Base-by-base conservation (phyloP, 2,797 vertebrate species). In the Enteromius trimaculatus region DNA sequence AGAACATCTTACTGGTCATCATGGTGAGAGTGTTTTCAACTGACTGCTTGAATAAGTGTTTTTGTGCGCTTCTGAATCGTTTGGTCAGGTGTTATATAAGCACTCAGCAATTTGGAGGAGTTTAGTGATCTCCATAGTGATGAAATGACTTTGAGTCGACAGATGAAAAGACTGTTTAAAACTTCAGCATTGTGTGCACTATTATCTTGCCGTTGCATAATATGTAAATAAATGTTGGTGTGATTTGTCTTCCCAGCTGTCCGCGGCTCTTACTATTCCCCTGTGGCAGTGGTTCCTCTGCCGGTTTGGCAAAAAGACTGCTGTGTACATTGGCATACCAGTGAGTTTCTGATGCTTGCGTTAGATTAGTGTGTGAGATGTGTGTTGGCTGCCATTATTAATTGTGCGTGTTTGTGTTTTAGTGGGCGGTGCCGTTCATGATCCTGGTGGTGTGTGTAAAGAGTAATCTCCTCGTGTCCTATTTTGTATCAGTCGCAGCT, bases 271-370 rank as follows among this genome's bases (percentile, higher is more conserved):
- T 62, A 96, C 95, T 83, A 97, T 99, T 80, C 98, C 98, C 0
- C 83, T 94, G 77, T 99, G 98, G 98, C 98, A 99, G 87, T 98
- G 97, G 96, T 98, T 99, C 89, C 93, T 99, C n/a, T 96, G 93
- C 0, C 94, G 90, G 0, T 98, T 96, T 86, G 98, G 98, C 82
- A 99, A 99, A 93, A 99, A 99, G 92, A 97, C 29, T 0, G 96
- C 97, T 0, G 95, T 95, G 55, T 98, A 97, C 26, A 55, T 94
- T 21, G 97, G 98, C 71, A 96, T 96, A 90, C 91, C 93, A 17
- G 98, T 99, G 85, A 96, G 96, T 92, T 79, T 23, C 13, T 55
- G 8, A 70, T 58, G 19, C 9, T 55, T 2, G 17, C 19, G 34
- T 26, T 81, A 19, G 1, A 6, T 69, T 62, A 47, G 17, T 17